Evolutionary conservation across 2,797 vertebrate species (phyloP).

Genomic region (Paramormyrops hopkinsi): DNA sequence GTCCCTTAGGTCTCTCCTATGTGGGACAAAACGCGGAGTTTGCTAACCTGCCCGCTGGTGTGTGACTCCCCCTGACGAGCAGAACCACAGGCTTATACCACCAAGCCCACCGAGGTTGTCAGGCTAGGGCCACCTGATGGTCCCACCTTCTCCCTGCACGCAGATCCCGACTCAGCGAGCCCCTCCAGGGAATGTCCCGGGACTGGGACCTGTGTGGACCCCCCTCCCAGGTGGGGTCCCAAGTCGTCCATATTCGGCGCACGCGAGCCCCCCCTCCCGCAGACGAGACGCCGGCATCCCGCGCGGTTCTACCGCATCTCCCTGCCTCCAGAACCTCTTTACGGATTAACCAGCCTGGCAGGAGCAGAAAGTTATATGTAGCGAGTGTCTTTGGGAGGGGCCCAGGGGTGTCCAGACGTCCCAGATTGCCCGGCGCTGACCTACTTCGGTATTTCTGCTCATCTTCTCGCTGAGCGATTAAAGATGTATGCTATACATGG

Average conservation of each 20-base stretch:
- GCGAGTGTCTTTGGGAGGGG: constrained; percentile 14
- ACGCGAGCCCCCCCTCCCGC: not conserved
- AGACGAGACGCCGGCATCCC: not conserved
- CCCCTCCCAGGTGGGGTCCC: not conserved
- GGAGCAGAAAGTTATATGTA: constrained; percentile 7
- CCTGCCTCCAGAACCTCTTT: not conserved
- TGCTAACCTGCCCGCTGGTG: not conserved
- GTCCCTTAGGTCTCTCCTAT: constrained; percentile 13
- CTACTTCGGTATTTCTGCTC: constrained; percentile 19
- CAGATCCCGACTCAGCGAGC: not conserved
- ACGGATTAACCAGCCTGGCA: constrained; percentile 13
- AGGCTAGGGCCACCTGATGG: not conserved
- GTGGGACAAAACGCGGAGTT: constrained; percentile 2
- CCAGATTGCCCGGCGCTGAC: constrained; percentile 16
- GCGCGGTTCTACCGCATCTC: not conserved
- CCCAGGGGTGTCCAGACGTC: constrained; percentile 20
- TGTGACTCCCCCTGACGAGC: not conserved
- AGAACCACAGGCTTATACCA: not conserved
- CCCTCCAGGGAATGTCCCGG: not conserved
- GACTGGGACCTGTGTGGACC: not conserved
- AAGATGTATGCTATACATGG: constrained; percentile 16
- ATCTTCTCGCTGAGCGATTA: not conserved
- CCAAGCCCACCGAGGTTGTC: not conserved
- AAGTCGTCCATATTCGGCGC: not conserved
- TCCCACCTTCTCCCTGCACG: not conserved